Base-by-base conservation (phyloP, 1,140 invertebrate genomes). In the Mylabris phalerata region DNA sequence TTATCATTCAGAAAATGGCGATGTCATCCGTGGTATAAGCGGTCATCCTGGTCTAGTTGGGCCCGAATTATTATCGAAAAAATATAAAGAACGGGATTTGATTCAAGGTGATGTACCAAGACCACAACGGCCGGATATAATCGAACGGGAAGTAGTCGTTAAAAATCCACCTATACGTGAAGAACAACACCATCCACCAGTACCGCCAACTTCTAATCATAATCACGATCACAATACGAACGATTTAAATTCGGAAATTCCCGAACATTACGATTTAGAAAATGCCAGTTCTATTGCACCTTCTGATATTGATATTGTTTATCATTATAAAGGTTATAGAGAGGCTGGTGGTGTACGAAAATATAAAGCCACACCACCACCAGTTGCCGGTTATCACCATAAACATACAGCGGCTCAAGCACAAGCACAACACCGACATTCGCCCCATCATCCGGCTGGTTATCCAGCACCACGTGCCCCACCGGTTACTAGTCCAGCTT, bases 201-300 rank as follows among this genome's bases (percentile, higher is more conserved):
- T 87, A 11, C 84, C 86, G 24, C 81, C 84, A 3, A 80, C 82
- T 1, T 79, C 80, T 19, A 84, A 81, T 70, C 85, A 87, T 64
- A 80, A 81, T 0, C 85, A 88, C 52, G 78, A 80, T 13, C 84
- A 86, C 59, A 83, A 83, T 57, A 78, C 79, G 0, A 82, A 81
- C 56, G 82, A 85, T 62, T 71, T 86, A 49, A 86, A 89, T 71
- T 86, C 88, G 0, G 93, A 96, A 72, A 82, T 90, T 62, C 93
- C 93, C 0, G 95, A 98, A 72, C 94, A 95, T 71, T 98, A 98
- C 69, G 95, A 98, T 73, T 76, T 98, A 50, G 95, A 98, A 75
- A 98, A 98, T 75, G 93, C 94, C 1, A 95, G 93, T 72, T 95
- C 92, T 0, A 97, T 98, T 62, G 95, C 95, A 1, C 94, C 95